Evolutionary conservation across 2,888 invertebrate genomes (phyloP).

Genomic region (Meiosimyza decipiens): DNA sequence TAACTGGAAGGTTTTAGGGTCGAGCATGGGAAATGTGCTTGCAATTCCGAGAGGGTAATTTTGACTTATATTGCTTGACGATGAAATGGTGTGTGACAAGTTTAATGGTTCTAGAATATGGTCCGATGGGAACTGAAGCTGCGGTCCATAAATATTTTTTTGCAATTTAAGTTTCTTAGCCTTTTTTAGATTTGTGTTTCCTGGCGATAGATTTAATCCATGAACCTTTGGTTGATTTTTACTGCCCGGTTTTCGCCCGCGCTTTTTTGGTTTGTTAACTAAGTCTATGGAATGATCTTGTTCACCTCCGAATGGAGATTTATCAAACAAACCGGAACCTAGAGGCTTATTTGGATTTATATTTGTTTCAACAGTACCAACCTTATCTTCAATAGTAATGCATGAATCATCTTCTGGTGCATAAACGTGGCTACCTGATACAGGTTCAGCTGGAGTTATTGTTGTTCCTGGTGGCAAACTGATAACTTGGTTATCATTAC

Average conservation of each 20-base stretch:
- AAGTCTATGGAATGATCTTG: slow-evolving; percentile 25
- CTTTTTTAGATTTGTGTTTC: slow-evolving; percentile 43
- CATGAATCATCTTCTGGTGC: slow-evolving; percentile 42
- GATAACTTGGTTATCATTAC: slow-evolving; percentile 51
- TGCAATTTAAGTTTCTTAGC: slow-evolving; percentile 47
- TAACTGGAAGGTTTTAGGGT: slow-evolving; percentile 20
- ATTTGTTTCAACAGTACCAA: slow-evolving; percentile 30
- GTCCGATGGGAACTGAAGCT: slow-evolving; percentile 35
- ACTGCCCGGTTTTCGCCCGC: slow-evolving; percentile 62
- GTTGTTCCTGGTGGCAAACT: slow-evolving; percentile 64
- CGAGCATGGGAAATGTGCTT: slow-evolving; percentile 41
- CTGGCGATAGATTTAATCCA: slow-evolving; percentile 17
- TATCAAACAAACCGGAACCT: neutral
- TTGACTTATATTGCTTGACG: slow-evolving; percentile 33
- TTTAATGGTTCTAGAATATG: slow-evolving; percentile 45
- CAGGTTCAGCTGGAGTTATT: slow-evolving; percentile 58
- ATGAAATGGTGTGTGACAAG: slow-evolving; percentile 41
- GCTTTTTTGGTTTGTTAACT: slow-evolving; percentile 57
- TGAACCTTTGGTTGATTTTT: slow-evolving; percentile 54
- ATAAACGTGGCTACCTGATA: slow-evolving; percentile 44
- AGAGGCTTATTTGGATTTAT: neutral
- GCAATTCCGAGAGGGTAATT: slow-evolving; percentile 43
- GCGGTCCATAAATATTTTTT: slow-evolving; percentile 31
- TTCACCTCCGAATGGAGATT: neutral
- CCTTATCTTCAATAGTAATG: slow-evolving; percentile 39